Base-by-base conservation (phyloP, 1,140 invertebrate genomes). In the Coelopa frigida region DNA sequence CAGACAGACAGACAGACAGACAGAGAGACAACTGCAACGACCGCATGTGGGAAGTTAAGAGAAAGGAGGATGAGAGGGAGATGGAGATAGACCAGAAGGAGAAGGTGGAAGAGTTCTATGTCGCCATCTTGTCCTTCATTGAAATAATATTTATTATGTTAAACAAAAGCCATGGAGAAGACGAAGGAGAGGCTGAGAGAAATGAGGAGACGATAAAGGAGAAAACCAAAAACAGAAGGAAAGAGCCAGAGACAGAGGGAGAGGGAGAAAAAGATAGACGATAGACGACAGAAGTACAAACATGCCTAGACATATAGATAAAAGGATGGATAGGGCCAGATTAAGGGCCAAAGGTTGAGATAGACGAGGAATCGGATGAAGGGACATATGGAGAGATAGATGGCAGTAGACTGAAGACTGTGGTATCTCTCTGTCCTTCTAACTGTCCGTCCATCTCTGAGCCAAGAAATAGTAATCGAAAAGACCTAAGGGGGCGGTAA, bases 131-230 rank as follows among this genome's bases (percentile, higher is more conserved):
- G n/a, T n/a, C n/a, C n/a, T n/a, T n/a, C n/a, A n/a, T n/a, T 31
- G 40, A 42, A 42, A 42, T 42, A 42, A 42, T 42, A 42, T 42
- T 42, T 42, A 42, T 29, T 42, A 42, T 42, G 40, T 42, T 42
- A 42, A 42, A 42, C 40, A 42, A 42, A 42, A 31, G 26, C 11
- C 26, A 42, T 20, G 24, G n/a, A 41, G 23, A 26, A 41, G 15
- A 24, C n/a, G 22, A 26, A 21, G 39, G 26, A n/a, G 18, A 10
- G 20, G 15, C 20, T 3, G 29, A 8, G n/a, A 18, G 22, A 21
- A 4, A 5, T 37, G 15, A 37, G 35, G 14, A 21, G 11, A 15
- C n/a, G n/a, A n/a, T n/a, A n/a, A n/a, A n/a, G n/a, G n/a, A n/a
- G n/a, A n/a, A n/a, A n/a, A n/a, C n/a, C 2, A 15, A n/a, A 5